Base-by-base conservation (phyloP, 2,797 vertebrate genomes). In the Esox masquinongy region DNA sequence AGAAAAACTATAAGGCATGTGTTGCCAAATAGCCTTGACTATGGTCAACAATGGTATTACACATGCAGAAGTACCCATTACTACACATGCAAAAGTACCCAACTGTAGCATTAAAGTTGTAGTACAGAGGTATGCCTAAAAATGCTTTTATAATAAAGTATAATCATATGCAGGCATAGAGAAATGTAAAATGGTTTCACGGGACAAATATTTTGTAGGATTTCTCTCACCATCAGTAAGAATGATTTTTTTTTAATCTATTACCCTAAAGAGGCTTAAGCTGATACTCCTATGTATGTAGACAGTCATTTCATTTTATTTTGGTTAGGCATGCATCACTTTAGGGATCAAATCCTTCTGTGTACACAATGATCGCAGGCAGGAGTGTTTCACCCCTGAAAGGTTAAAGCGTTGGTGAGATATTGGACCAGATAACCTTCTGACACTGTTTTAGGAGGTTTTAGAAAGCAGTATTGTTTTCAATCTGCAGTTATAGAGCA, bases 381-480 rank as follows among this genome's bases (percentile, higher is more conserved):
- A 22, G n/a, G 3, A 59, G 2, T 56, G n/a, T 22, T 17, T 36
- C 19, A 12, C 19, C 69, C 50, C 49, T 70, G 69, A 29, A 51
- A 34, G 24, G 49, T 50, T 24, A 70, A 22, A 29, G 19, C 5
- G 34, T 36, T n/a, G 8, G 9, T 39, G 77, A 80, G 84, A 84
- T 84, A 39, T 66, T 8, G 70, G 78, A 53, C 72, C 80, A 69
- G 59, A 77, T 74, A 72, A 72, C 59, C 49, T 77, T 24, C 39
- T 72, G 77, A 83, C 72, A 72, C 68, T 63, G 64, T 63, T 86
- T 81, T 72, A 50, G 74, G 70, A 86, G 6, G 74, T 74, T 72
- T 72, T 43, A 80, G 70, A 86, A 83, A 77, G 75, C 78, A 70
- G 78, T 66, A 73, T 86, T 83, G 79, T 85, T 87, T 89, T 84